Evolutionary conservation across 2,113 vertebrate genomes (phyloP), one percentile per base, ranked within the genome.

Genomic region (Otolemur garnettii): DNA sequence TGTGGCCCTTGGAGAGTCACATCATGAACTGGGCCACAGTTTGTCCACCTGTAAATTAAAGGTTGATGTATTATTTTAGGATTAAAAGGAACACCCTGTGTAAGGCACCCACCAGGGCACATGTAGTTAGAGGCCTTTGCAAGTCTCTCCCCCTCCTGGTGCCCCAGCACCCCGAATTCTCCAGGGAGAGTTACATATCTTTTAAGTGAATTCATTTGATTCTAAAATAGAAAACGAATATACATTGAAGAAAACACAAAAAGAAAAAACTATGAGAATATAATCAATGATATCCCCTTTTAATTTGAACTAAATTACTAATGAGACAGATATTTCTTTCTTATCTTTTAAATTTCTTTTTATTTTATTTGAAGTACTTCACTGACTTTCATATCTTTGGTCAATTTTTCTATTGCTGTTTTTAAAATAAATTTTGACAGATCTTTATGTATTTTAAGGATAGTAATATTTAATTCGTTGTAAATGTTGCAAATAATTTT

Each of bases 1-100:
- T 1, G 4, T 28, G 30, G 17, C 33, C 66, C 2, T 60, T 30
- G 17, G 57, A 21, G 42, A 72, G 13, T 30, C 26, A n/a, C 35
- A 57, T 79, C 13, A 7, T 4, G 38, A 59, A 2, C 24, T 6
- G 30, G 45, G 17, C 57, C 72, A 85, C 59, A 10, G 45, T 45
- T 28, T 92, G 60, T 42, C 64, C 21, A 62, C 3, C 68, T 57
- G 7, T 21, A 18, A 69, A 35, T 5, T 5, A 8, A 80, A 28
- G 1, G 5, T 66, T 66, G 38, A 26, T 30, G 33, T 2, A 0
- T 11, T 80, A n/a, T n/a, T n/a, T 2, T 4, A 24, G 9, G 30
- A 71, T 55, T 22, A 9, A 6, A 50, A 11, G 15, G 30, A 57
- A 21, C 45, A 4, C 2, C 24, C 5, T 14, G 8, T 14, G 3